A percentile compares a stretch with the other conserved stretches of the same genome.
These are phyloP conservation scores for Emmelina monodactyla DNA, from an alignment of 2,888 invertebrate genomes.

Conservation along the genomic window DNA sequence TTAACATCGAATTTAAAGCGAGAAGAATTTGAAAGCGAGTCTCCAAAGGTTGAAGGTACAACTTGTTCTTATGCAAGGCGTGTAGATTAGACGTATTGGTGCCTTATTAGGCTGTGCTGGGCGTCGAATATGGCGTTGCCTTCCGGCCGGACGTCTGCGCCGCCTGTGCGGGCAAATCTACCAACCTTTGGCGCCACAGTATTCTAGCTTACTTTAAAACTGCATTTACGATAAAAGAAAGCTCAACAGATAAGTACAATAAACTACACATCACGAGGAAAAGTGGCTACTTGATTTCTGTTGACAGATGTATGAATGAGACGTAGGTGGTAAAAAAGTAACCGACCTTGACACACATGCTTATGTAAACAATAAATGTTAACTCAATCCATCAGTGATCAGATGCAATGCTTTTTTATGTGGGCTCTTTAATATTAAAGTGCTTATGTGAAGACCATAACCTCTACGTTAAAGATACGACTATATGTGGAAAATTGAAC, in stretches of 20 bases:
- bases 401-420: not conserved
- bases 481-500: no score
- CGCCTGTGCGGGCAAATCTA: slow-evolving; percentile 18
- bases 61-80: slow-evolving; percentile 23
- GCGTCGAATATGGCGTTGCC: slow-evolving; percentile 29
- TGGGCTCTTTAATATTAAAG: no score
- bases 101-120: slow-evolving; percentile 27
- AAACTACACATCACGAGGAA: no score
- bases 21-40: slow-evolving; percentile 26
- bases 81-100: slow-evolving; percentile 30
- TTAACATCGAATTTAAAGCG: slow-evolving; percentile 5
- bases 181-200: not conserved
- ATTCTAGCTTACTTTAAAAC: no score
- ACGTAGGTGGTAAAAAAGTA: not conserved
- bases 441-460: no score
- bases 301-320: not conserved
- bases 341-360: slow-evolving; percentile 1
- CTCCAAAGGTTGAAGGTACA: slow-evolving; percentile 23
- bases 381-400: no score
- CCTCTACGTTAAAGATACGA: no score
- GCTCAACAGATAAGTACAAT: not conserved
- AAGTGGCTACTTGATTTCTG: no score
- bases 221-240: not conserved
- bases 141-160: slow-evolving; percentile 40
- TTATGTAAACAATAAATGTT: not conserved